These are phyloP conservation scores for Leguminivora glycinivorella DNA, from an alignment of 1,140 invertebrate species.

Conservation along the genomic window DNA sequence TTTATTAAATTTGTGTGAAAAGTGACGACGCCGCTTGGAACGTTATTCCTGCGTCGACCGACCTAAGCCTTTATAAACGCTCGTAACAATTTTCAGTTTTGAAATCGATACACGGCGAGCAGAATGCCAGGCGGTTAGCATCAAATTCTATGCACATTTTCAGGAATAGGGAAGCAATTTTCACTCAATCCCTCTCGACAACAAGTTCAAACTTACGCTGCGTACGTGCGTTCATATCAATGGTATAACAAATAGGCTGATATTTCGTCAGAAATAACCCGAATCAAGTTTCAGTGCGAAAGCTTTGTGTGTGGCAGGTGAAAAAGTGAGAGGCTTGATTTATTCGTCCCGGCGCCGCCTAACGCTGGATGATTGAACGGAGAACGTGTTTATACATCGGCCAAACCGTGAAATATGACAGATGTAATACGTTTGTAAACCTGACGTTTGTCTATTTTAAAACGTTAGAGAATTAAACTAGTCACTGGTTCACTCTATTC, in stretches of 20 bases:
- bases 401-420: slow-evolving; percentile 72
- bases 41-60: slow-evolving; percentile 2
- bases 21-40: slow-evolving; percentile 4
- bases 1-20: slow-evolving; percentile 9
- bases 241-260: slow-evolving; percentile 78
- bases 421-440: slow-evolving; percentile 50
- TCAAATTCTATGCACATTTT: slow-evolving; percentile 71
- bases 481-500: background rate
- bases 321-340: slow-evolving; percentile 77
- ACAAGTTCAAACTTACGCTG: slow-evolving; percentile 74
- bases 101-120: slow-evolving; percentile 36
- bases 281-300: slow-evolving; percentile 77
- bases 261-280: slow-evolving; percentile 78
- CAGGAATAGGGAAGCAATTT: slow-evolving; percentile 60
- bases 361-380: slow-evolving; percentile 73
- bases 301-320: slow-evolving; percentile 78
- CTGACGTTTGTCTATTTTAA: slow-evolving; percentile 52
- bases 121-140: slow-evolving; percentile 48
- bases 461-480: slow-evolving; percentile 53
- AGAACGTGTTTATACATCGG: slow-evolving; percentile 73
- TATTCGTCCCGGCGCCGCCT: slow-evolving; percentile 75
- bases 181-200: slow-evolving; percentile 72
- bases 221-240: slow-evolving; percentile 74
- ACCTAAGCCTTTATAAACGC: slow-evolving; percentile 19
- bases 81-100: slow-evolving; percentile 28